Evolutionary conservation across 2,113 vertebrate species (phyloP).

Genomic region (Procavia capensis): DNA sequence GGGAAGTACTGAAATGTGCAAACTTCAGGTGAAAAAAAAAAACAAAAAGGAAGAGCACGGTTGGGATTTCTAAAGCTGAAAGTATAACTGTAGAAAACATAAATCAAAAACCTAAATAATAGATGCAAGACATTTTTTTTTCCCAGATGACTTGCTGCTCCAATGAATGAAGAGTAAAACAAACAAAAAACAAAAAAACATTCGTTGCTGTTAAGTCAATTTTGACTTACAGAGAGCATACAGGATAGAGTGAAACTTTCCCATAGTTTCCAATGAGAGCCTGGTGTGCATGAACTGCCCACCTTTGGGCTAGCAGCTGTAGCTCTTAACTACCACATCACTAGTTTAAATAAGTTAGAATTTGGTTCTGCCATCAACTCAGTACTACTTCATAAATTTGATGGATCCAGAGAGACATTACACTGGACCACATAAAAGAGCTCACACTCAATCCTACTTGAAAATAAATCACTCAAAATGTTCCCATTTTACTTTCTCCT

Average conservation of each 20-base stretch:
- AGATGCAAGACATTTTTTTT: not conserved
- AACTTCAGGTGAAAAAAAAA: too few species aligned
- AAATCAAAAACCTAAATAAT: conserved; percentile 27
- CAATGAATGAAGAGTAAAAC: not conserved
- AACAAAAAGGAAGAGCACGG: too few species aligned
- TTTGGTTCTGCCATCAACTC: not conserved
- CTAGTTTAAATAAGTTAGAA: not conserved
- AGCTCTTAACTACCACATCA: too few species aligned
- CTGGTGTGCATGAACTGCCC: too few species aligned
- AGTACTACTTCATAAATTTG: not conserved
- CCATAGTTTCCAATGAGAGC: too few species aligned
- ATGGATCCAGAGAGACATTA: not conserved
- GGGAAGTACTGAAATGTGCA: too few species aligned
- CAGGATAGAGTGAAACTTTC: too few species aligned
- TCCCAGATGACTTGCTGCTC: not conserved
- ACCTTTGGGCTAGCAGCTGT: too few species aligned
- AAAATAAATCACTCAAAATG: not conserved
- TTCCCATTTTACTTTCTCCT: not conserved
- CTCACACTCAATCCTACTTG: not conserved
- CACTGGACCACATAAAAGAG: not conserved
- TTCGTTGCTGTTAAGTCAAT: too few species aligned
- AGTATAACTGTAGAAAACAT: not conserved
- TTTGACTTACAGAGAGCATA: too few species aligned
- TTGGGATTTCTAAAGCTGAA: not conserved
- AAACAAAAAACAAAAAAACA: too few species aligned